Evolutionary conservation across 2,113 vertebrate genomes (phyloP), one percentile per base, ranked within the genome.

Genomic region (Microcebus jonahi): DNA sequence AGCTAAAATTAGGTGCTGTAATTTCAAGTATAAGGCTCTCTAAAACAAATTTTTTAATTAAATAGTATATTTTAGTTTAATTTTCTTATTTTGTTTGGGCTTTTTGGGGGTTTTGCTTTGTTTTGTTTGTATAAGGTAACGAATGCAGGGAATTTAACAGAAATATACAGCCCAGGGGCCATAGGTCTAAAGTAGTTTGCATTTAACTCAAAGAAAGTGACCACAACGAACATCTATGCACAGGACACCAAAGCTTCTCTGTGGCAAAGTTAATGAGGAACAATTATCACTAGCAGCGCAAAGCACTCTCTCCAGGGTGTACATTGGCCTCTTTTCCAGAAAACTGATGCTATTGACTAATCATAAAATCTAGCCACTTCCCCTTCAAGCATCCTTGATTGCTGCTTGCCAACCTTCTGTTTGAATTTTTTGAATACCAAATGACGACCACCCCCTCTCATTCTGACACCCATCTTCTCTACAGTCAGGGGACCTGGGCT

Each of bases 31-130:
- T 23, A 73, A 91, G 36, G 83, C 63, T 71, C 50, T 88, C 76
- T 88, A 82, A 85, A 85, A 45, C 70, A 90, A 36, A 77, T 18
- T 86, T 96, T 77, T 27, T 77, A 91, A 80, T 59, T 55, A 85
- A 96, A 90, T 55, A 7, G 14, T 57, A 21, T 82, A 59, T 76
- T 85, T 89, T 65, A 50, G 45, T 67, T 68, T 27, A 57, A 1
- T 21, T 85, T 88, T 79, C 63, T 42, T 50, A 34, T 17, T 63
- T 81, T 13, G 27, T 81, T 39, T 27, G 25, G 36, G 21, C 14
- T 59, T 36, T 13, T 57, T 57, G 0, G 5, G 55, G 10, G 23
- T 29, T 12, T 81, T 63, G 27, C 10, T 87, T 45, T 76, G n/a
- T 55, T 91, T 94, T 31, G 27, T 63, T 63, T 77, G 63, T 86